These are phyloP conservation scores for Erannis defoliaria DNA, from an alignment of 2,888 invertebrate genomes.

Conservation along the genomic window DNA sequence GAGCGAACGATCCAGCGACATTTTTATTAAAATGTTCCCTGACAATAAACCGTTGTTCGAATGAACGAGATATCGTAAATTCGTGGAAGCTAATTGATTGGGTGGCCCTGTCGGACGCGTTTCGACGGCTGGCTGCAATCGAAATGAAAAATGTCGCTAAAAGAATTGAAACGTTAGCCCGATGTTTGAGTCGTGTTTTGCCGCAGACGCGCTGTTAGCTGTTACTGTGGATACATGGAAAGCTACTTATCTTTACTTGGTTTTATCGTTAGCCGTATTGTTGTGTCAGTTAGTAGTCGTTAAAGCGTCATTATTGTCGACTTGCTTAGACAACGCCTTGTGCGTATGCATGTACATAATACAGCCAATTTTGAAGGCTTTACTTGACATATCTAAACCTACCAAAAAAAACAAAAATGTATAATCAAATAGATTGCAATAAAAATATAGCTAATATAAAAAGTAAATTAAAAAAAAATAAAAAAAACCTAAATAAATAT, in stretches of 20 bases:
- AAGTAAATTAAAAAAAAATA: too few relatives aligned
- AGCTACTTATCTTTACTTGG: slow-evolving; percentile 82
- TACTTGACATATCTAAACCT: too few relatives aligned
- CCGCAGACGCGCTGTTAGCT: slow-evolving; percentile 62
- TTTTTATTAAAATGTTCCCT: slow-evolving; percentile 72
- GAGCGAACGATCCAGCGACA: slow-evolving; percentile 55
- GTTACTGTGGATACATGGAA: slow-evolving; percentile 72
- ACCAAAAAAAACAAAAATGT: neutral
- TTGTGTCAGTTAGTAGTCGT: slow-evolving; percentile 69
- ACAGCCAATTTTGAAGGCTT: too few relatives aligned
- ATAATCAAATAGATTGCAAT: too few relatives aligned
- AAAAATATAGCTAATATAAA: too few relatives aligned
- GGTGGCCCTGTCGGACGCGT: slow-evolving; percentile 51
- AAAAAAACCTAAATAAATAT: too few relatives aligned
- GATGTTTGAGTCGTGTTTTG: slow-evolving; percentile 55
- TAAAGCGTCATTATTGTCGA: slow-evolving; percentile 59
- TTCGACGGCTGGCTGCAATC: slow-evolving; percentile 55
- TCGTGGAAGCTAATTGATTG: slow-evolving; percentile 66
- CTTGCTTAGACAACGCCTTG: slow-evolving; percentile 5
- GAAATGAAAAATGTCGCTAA: slow-evolving; percentile 56
- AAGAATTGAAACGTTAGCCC: slow-evolving; percentile 55
- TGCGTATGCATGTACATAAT: neutral
- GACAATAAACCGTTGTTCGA: slow-evolving; percentile 60
- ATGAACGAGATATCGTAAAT: slow-evolving; percentile 69
- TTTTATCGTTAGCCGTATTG: slow-evolving; percentile 79